Percentiles rank a stretch among this genome's conserved stretches.
phyloP scores from a whole-genome alignment of 2,888 invertebrate genomes.

The Drosophila dives region DNA sequence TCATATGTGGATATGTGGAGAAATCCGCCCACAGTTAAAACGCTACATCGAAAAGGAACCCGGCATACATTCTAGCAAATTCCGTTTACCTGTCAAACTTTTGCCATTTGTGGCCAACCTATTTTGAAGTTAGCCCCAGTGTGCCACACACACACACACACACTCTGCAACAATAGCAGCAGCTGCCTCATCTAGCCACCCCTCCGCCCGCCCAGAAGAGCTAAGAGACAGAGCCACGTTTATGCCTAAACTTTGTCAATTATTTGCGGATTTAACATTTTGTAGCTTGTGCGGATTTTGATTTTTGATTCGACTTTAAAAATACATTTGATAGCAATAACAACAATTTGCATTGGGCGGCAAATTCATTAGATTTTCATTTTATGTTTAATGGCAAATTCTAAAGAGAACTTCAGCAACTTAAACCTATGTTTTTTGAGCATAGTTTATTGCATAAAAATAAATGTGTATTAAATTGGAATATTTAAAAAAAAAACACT shows the following conservation, averaged over 20 bases:
- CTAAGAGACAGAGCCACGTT: constrained; percentile 72
- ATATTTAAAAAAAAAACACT: not conserved
- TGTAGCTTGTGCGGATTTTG: constrained; percentile 80
- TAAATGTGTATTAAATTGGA: not conserved
- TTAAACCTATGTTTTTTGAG: constrained; percentile 14
- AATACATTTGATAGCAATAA: constrained; percentile 47
- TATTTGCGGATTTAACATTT: constrained; percentile 80
- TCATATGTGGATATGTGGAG: constrained; percentile 3
- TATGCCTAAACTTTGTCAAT: constrained; percentile 81
- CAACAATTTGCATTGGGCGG: constrained; percentile 31
- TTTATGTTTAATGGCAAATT: constrained; percentile 24
- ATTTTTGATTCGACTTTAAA: constrained; percentile 79
- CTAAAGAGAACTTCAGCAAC: constrained; percentile 10
- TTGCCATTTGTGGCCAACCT: constrained; percentile 81
- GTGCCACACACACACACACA: constrained; percentile 37
- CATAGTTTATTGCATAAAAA: constrained; percentile 7
- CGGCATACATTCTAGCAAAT: constrained; percentile 66
- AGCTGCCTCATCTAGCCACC: constrained; percentile 20
- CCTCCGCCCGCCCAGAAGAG: constrained; percentile 9
- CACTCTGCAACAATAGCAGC: constrained; percentile 18
- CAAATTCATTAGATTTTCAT: constrained; percentile 44
- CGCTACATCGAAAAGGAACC: constrained; percentile 6
- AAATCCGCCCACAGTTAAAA: constrained; percentile 3
- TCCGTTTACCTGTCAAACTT: constrained; percentile 81
- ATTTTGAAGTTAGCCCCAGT: constrained; percentile 75